Percentiles rank a stretch among this genome's conserved stretches.
phyloP scores from a whole-genome alignment of 2,113 vertebrate species.

The Eulacestoma nigropectus region DNA sequence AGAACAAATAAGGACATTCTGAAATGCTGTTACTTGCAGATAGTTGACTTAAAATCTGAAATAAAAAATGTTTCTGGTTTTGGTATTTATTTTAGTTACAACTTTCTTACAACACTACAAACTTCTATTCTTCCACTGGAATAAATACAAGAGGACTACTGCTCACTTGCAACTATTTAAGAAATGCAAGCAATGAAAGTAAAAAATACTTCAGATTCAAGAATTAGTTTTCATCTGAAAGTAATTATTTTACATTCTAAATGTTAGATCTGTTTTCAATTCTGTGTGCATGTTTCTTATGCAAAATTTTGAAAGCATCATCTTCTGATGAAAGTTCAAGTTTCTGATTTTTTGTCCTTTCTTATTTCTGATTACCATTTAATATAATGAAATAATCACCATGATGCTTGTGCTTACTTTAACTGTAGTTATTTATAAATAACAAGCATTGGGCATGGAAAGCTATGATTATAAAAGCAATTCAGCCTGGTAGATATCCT shows the following conservation, averaged over 20 bases:
- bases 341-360: neutral
- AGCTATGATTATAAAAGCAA: neutral
- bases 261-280: neutral
- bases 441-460: neutral
- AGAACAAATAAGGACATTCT: slow-evolving; percentile 42
- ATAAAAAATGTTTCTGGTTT: neutral
- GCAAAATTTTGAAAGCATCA: neutral
- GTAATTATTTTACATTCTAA: neutral
- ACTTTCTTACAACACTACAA: neutral
- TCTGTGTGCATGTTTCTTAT: neutral
- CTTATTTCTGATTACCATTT: neutral
- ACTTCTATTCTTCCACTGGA: neutral
- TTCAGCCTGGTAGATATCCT: neutral
- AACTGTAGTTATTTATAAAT: neutral
- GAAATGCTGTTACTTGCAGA: neutral
- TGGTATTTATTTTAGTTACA: slow-evolving; percentile 25
- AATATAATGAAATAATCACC: neutral
- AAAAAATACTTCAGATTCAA: neutral
- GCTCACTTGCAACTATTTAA: neutral
- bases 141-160: neutral
- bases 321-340: neutral
- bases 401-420: neutral
- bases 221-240: neutral
- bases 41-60: slow-evolving; percentile 13
- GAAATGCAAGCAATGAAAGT: neutral